Conservation (phyloP, 2,888 invertebrate genomes). For the Sinhomidia bicolor region DNA sequence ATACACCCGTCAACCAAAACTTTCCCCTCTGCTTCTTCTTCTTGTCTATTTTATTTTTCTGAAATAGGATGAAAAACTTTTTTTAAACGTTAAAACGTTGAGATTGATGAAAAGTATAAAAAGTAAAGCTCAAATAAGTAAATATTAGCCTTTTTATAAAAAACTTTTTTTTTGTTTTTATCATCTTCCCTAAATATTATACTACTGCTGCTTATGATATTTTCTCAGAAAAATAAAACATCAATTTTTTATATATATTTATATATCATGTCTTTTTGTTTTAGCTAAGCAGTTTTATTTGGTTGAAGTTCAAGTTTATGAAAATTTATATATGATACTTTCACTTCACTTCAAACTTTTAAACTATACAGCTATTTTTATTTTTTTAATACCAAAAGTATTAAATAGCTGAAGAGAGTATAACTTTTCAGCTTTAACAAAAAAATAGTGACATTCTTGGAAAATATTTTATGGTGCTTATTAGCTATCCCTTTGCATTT, state of each 20-base stretch:
- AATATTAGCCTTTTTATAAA: neutral
- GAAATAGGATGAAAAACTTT: too few relatives aligned
- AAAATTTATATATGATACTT: neutral
- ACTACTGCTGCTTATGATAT: neutral
- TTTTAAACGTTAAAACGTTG: neutral
- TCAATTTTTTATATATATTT: neutral
- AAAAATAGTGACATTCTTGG: neutral
- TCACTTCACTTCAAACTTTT: neutral
- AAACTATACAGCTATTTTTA: too few relatives aligned
- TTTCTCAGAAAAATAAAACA: neutral
- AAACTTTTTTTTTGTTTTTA: neutral
- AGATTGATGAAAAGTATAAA: neutral
- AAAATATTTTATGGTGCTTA: neutral
- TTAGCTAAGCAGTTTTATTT: neutral
- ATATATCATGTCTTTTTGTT: neutral
- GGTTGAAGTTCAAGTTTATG: conserved; percentile 33
- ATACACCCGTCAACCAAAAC: too few relatives aligned
- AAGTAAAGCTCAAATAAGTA: neutral
- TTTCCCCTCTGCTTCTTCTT: too few relatives aligned
- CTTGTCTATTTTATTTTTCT: too few relatives aligned
- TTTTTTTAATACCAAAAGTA: too few relatives aligned
- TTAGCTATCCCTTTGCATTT: too few relatives aligned
- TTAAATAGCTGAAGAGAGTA: too few relatives aligned
- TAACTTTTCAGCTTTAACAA: too few relatives aligned
- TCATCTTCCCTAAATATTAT: neutral